Percentiles rank a stretch among this genome's conserved stretches.
Conservation (phyloP, 2,888 invertebrate genomes). For the Ceraclea dissimilis region DNA sequence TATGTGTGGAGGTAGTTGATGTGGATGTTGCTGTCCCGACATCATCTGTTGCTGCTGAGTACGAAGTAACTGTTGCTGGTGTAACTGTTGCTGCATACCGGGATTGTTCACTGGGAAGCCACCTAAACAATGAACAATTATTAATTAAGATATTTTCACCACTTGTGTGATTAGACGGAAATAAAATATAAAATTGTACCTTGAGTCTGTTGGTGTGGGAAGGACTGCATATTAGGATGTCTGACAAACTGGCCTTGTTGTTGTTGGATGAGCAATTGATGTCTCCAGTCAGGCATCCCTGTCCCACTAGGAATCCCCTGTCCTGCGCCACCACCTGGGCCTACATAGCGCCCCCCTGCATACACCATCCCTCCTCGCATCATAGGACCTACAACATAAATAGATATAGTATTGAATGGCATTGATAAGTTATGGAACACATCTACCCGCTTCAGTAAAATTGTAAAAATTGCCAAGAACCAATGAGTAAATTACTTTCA, state of each 20-base stretch:
- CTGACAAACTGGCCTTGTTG: slow-evolving; percentile 16
- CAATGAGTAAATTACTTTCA: too few relatives aligned
- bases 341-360: slow-evolving; percentile 31
- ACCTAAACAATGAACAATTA: slow-evolving; percentile 19
- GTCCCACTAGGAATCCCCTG: slow-evolving; percentile 28
- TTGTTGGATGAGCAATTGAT: slow-evolving; percentile 54
- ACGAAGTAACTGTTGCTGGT: slow-evolving; percentile 52
- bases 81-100: slow-evolving; percentile 44
- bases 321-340: slow-evolving; percentile 20
- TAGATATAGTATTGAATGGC: too few relatives aligned
- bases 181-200: slow-evolving; percentile 27
- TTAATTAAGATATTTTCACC: background rate
- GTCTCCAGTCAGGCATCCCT: slow-evolving; percentile 41
- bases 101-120: slow-evolving; percentile 27
- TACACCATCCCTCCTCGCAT: slow-evolving; percentile 48
- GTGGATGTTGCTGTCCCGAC: slow-evolving; percentile 47
- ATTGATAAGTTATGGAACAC: too few relatives aligned
- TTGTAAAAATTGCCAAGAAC: too few relatives aligned
- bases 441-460: too few relatives aligned
- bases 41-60: slow-evolving; percentile 52
- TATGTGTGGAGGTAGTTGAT: slow-evolving; percentile 39
- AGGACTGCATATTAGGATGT: slow-evolving; percentile 28
- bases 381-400: slow-evolving; percentile 49
- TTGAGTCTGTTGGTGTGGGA: slow-evolving; percentile 47
- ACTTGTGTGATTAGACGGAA: background rate